Evolutionary conservation across 2,888 invertebrate genomes (phyloP).

Genomic region (Cataglyphis altisquamis): DNA sequence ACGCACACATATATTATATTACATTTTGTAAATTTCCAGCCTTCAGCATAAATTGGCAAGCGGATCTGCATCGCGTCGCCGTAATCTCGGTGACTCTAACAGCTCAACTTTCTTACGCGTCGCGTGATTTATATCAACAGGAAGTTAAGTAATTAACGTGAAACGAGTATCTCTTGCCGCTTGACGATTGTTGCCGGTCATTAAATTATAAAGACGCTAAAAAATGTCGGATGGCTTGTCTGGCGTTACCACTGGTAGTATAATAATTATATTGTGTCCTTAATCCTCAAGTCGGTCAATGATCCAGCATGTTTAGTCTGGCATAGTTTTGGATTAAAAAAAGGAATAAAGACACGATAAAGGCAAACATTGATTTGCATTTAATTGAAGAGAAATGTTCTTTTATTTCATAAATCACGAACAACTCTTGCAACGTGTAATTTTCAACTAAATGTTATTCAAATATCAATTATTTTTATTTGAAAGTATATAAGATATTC

Average conservation of each 20-base stretch:
- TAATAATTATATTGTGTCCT: slow-evolving; percentile 64
- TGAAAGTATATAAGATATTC: not conserved
- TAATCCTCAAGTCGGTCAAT: slow-evolving; percentile 29
- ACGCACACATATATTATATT: not conserved
- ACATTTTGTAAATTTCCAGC: not conserved
- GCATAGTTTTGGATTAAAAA: slow-evolving; percentile 38
- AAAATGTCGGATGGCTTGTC: slow-evolving; percentile 23
- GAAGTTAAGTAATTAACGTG: slow-evolving; percentile 48
- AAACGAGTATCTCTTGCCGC: slow-evolving; percentile 31
- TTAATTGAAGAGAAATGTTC: slow-evolving; percentile 64
- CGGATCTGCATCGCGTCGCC: slow-evolving; percentile 1
- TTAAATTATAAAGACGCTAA: slow-evolving; percentile 40
- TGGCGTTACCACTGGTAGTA: slow-evolving; percentile 41
- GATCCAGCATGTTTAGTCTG: slow-evolving; percentile 23
- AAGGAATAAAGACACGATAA: not conserved
- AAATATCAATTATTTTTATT: slow-evolving; percentile 37
- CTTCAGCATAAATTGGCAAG: not conserved
- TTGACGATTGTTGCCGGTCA: slow-evolving; percentile 31
- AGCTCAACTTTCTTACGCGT: slow-evolving; percentile 4
- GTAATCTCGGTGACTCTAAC: not conserved
- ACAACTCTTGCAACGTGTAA: slow-evolving; percentile 37
- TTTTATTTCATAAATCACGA: slow-evolving; percentile 35
- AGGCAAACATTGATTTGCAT: slow-evolving; percentile 43
- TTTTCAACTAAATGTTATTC: slow-evolving; percentile 28
- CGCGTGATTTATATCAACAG: slow-evolving; percentile 26